Evolutionary conservation across 2,888 invertebrate genomes (phyloP).

Genomic region (Sarcophaga subvicina): DNA sequence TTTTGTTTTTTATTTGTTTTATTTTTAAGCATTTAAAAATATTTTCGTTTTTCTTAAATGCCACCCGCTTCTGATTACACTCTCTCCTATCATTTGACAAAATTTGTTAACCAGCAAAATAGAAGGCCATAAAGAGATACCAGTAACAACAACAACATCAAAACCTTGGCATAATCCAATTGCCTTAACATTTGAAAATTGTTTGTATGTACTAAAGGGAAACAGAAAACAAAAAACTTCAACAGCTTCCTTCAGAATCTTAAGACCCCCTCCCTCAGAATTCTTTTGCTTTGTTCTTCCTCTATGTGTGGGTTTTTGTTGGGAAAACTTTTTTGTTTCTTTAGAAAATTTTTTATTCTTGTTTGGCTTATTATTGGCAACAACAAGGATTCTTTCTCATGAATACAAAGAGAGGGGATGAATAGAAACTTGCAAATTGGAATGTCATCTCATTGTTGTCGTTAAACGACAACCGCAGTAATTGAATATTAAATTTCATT

Average conservation of each 20-base stretch:
- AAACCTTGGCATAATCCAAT: conserved; percentile 60
- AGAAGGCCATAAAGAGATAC: background rate
- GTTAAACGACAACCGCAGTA: conserved; percentile 59
- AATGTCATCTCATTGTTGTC: conserved; percentile 16
- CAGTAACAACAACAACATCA: conserved; percentile 20
- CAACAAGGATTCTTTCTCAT: background rate
- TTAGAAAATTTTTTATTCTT: conserved; percentile 17
- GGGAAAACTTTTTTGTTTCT: conserved; percentile 20
- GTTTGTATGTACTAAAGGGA: conserved; percentile 10
- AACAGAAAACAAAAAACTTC: conserved; percentile 36
- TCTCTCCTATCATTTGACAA: background rate
- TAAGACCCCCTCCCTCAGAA: background rate
- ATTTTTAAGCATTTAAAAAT: background rate
- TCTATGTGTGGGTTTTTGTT: background rate
- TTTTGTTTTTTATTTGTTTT: background rate
- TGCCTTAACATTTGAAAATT: conserved; percentile 57
- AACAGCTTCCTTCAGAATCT: conserved; percentile 2
- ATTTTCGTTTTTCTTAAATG: no score
- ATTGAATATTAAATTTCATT: conserved; percentile 68
- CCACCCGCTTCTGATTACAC: background rate
- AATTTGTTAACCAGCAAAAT: background rate
- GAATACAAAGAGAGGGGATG: background rate
- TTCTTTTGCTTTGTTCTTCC: background rate
- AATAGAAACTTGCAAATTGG: conserved; percentile 51
- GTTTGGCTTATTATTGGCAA: conserved; percentile 30